Conservation (phyloP, 2,888 invertebrate genomes). For the Cataglyphis albicans region DNA sequence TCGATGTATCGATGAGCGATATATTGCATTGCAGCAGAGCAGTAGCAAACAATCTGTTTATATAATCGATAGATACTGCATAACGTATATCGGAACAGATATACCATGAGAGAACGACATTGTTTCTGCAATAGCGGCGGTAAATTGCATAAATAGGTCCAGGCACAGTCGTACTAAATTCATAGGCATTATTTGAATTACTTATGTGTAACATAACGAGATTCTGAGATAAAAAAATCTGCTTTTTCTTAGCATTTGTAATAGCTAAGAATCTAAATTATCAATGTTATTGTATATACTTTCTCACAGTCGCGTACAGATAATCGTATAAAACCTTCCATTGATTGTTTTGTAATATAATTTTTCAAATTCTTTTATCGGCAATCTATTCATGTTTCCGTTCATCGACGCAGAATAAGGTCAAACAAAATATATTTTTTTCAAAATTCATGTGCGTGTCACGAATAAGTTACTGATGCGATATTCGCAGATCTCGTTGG, state of each 20-base stretch:
- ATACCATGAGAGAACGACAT: neutral
- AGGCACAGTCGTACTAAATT: neutral
- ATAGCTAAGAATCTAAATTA: neutral
- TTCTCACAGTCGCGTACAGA: neutral
- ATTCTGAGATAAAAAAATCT: neutral
- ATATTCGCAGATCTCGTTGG: slow-evolving; percentile 8
- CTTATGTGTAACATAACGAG: neutral
- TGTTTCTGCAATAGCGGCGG: neutral
- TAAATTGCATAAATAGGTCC: slow-evolving; percentile 11
- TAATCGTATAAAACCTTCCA: neutral
- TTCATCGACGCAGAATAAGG: neutral
- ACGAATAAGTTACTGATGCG: neutral
- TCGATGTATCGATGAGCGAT: neutral
- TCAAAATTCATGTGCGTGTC: neutral
- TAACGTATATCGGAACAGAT: neutral
- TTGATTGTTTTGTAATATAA: neutral
- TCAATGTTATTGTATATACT: neutral
- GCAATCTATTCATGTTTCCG: neutral
- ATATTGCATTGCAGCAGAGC: slow-evolving; percentile 12
- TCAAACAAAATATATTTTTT: slow-evolving; percentile 6
- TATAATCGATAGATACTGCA: slow-evolving; percentile 13
- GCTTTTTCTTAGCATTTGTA: neutral
- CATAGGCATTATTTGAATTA: neutral
- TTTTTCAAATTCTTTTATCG: neutral
- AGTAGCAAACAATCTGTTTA: slow-evolving; percentile 27